Percentiles rank a stretch among this genome's conserved stretches.
Conservation (phyloP, 2,113 vertebrate genomes). For the Odocoileus hemionus region DNA sequence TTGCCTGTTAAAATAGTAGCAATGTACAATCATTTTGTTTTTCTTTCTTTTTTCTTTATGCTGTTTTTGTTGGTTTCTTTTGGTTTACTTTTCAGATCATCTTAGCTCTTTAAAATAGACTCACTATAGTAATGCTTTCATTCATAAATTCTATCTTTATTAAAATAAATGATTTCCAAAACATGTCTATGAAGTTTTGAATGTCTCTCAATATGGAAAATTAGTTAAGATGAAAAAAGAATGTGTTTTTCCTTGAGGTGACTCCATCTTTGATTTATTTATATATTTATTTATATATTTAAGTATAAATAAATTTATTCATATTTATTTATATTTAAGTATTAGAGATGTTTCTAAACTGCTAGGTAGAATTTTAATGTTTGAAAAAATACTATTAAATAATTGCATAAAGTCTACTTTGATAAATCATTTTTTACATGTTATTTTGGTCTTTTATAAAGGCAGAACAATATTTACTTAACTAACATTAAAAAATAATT, state of each 20-base stretch:
- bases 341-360: not conserved
- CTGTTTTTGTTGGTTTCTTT: not conserved
- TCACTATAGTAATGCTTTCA: not conserved
- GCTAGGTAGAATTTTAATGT: not conserved
- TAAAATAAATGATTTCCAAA: slow-evolving; percentile 31
- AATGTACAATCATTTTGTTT: not conserved
- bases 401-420: not conserved
- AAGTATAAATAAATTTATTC: not conserved
- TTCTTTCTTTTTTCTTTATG: not conserved
- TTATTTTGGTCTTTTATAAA: not conserved
- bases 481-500: not conserved
- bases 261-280: not conserved
- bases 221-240: not conserved
- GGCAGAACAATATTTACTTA: not conserved
- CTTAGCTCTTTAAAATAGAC: not conserved
- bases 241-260: not conserved
- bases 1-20: not conserved
- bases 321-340: not conserved
- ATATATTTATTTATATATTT: not conserved
- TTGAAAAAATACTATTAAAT: not conserved
- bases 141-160: not conserved
- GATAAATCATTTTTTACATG: not conserved
- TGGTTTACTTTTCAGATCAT: not conserved
- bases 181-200: not conserved
- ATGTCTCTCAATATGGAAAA: not conserved